phyloP scores from a whole-genome alignment of 2,888 invertebrate species.

The Drosophila tripunctata region DNA sequence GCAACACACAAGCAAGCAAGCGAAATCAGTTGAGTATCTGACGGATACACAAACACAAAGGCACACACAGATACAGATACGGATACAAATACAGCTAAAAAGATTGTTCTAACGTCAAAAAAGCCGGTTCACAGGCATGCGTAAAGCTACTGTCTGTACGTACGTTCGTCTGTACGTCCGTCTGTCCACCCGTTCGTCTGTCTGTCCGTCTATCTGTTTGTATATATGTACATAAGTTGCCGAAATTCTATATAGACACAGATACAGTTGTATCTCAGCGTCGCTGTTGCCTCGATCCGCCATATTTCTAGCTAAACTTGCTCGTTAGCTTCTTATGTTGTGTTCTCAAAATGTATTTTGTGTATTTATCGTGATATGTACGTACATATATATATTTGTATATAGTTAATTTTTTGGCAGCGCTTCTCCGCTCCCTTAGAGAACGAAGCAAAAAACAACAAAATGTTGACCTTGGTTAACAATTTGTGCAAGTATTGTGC shows the following conservation, averaged over 20 bases:
- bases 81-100: no score
- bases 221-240: no score
- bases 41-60: conserved; percentile 44
- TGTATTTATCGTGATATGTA: conserved; percentile 35
- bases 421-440: conserved; percentile 10
- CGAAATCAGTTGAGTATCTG: conserved; percentile 47
- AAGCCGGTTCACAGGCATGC: conserved; percentile 77
- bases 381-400: not conserved
- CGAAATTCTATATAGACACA: conserved; percentile 17
- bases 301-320: conserved; percentile 49
- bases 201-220: conserved; percentile 9
- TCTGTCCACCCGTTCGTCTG: conserved; percentile 1
- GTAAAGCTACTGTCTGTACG: conserved; percentile 52
- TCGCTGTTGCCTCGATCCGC: conserved; percentile 44
- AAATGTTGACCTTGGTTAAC: conserved; percentile 76
- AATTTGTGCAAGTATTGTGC: conserved; percentile 42
- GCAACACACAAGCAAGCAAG: conserved; percentile 30
- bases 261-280: not conserved
- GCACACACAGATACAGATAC: conserved; percentile 29
- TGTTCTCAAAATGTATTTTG: conserved; percentile 45
- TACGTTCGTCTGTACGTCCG: no score
- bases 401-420: conserved; percentile 1
- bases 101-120: conserved; percentile 63
- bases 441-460: conserved; percentile 29
- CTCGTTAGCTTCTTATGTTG: conserved; percentile 31